Conservation (phyloP, 2,113 vertebrate genomes). For the Chloroceryle aenea region DNA sequence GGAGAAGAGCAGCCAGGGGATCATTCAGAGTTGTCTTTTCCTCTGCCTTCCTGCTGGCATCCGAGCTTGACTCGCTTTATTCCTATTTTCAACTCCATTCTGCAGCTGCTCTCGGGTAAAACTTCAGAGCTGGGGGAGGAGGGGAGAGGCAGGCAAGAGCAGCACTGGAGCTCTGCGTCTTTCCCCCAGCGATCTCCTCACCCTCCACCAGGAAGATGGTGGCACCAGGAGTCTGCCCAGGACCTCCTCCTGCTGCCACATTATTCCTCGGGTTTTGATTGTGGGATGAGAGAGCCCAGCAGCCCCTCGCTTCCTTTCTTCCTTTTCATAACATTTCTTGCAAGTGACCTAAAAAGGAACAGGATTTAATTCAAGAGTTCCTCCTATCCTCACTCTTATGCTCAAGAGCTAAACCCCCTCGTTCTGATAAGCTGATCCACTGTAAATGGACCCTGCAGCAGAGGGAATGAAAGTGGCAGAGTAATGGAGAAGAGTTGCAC, state of each 20-base stretch:
- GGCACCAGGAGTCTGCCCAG: not conserved
- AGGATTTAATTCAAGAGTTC: not conserved
- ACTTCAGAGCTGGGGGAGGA: not conserved
- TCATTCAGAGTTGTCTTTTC: not conserved
- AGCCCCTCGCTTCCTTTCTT: not conserved
- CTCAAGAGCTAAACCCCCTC: not conserved
- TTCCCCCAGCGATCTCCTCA: accelerated
- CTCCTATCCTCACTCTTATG: not conserved
- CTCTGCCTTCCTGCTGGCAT: not conserved
- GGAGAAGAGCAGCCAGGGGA: not conserved
- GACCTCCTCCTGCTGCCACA: not conserved
- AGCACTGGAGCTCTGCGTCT: not conserved
- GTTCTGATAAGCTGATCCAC: not conserved
- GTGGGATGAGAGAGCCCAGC: too few species aligned
- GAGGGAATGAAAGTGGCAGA: accelerated
- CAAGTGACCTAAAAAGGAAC: not conserved
- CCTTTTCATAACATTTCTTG: not conserved
- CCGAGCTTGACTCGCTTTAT: not conserved
- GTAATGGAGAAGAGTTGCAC: not conserved
- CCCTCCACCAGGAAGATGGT: accelerated
- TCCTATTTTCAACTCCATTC: accelerated
- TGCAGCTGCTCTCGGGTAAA: not conserved
- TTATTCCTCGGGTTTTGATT: accelerated
- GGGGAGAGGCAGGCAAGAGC: not conserved
- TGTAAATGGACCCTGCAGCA: not conserved